Conservation (phyloP, 37 sponge, comb jelly and placozoan genomes). For the Beroe forskalii region DNA sequence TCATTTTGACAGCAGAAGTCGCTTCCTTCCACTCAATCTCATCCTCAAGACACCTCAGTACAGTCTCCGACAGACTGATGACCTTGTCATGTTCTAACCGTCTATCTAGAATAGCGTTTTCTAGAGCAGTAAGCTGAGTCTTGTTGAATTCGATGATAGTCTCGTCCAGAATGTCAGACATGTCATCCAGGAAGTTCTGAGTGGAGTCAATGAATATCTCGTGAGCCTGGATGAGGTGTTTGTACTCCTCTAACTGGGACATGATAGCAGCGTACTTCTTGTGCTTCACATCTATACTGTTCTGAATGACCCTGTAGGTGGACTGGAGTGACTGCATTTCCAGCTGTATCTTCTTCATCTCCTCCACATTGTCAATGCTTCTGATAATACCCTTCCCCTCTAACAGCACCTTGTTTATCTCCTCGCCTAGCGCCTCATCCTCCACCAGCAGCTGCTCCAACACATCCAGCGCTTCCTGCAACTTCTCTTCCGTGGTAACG, state of each 20-base stretch:
- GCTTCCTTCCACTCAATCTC: slow-evolving; percentile 21
- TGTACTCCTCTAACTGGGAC: slow-evolving; percentile 35
- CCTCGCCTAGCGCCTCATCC: neutral
- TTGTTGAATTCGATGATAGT: slow-evolving; percentile 1
- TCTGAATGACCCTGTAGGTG: slow-evolving; percentile 54
- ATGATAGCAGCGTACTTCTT: slow-evolving; percentile 44
- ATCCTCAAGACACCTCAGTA: slow-evolving; percentile 14
- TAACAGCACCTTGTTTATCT: neutral
- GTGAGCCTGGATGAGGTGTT: neutral
- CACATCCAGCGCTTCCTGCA: neutral
- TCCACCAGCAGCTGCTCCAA: neutral
- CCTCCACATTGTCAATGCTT: slow-evolving; percentile 11
- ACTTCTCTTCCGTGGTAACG: slow-evolving; percentile 11
- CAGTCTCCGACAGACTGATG: slow-evolving; percentile 6
- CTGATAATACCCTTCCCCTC: slow-evolving; percentile 60
- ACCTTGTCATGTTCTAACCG: slow-evolving; percentile 40
- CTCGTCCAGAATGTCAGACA: neutral
- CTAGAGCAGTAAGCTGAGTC: neutral
- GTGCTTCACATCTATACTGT: slow-evolving; percentile 20
- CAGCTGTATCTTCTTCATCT: slow-evolving; percentile 41
- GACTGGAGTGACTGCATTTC: slow-evolving; percentile 38
- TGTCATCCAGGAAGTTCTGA: neutral
- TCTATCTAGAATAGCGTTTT: slow-evolving; percentile 28
- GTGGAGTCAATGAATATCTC: slow-evolving; percentile 49
- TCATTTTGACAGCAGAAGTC: neutral